Percentiles rank a stretch among this genome's conserved stretches.
phyloP scores from a whole-genome alignment of 2,113 vertebrate genomes.

The Syngnathoides biaculeatus region DNA sequence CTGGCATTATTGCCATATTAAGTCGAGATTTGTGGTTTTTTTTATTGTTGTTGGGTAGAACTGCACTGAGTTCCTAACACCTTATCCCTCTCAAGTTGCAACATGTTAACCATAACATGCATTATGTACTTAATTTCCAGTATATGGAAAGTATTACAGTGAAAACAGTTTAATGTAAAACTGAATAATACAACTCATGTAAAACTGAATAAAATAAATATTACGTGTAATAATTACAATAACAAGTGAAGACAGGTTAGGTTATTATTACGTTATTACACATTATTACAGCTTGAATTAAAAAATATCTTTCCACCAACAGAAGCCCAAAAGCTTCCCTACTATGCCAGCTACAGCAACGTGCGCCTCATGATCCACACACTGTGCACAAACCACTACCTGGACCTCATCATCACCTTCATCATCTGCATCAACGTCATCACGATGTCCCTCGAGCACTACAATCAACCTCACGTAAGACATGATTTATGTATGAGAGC shows the following conservation, averaged over 20 bases:
- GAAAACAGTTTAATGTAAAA: too few relatives aligned
- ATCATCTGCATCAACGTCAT: conserved; percentile 98
- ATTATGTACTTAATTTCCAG: too few relatives aligned
- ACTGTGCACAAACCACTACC: conserved; percentile 95
- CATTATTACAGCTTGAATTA: neutral
- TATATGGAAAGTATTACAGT: neutral
- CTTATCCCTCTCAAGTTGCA: too few relatives aligned
- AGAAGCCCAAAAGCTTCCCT: conserved; percentile 95
- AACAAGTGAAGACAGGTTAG: too few relatives aligned
- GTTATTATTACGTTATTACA: too few relatives aligned
- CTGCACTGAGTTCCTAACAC: neutral
- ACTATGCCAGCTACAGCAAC: conserved; percentile 87
- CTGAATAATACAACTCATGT: too few relatives aligned
- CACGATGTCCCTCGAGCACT: conserved; percentile 99
- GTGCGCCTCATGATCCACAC: conserved; percentile 93
- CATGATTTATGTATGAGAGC: neutral
- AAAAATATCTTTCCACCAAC: conserved; percentile 28
- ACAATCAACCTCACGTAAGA: conserved; percentile 89
- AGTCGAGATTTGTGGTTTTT: too few relatives aligned
- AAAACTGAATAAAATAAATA: too few relatives aligned
- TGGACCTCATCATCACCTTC: conserved; percentile 99
- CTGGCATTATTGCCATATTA: too few relatives aligned
- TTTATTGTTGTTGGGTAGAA: too few relatives aligned
- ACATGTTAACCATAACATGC: neutral
- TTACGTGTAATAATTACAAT: too few relatives aligned